Evolutionary conservation across 2,797 vertebrate genomes (phyloP).

Genomic region (Micropoecilia bifurca): DNA sequence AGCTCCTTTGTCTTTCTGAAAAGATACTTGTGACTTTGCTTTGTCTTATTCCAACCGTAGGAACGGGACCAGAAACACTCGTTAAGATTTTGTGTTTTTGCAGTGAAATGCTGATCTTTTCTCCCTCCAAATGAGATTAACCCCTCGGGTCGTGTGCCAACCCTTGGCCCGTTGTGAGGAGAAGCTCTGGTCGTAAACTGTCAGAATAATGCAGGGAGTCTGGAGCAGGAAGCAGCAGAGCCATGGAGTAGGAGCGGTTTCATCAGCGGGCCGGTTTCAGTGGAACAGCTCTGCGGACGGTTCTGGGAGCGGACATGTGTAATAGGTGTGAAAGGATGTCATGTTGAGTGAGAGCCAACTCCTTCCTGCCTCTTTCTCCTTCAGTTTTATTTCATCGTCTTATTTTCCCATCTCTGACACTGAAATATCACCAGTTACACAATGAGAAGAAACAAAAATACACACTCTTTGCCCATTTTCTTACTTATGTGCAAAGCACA

Average conservation of each 20-base stretch:
- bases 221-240: slow-evolving; percentile 48
- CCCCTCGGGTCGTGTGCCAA: slow-evolving; percentile 64
- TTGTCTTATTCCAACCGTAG: too few species aligned
- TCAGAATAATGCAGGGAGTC: slow-evolving; percentile 58
- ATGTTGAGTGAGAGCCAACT: slow-evolving; percentile 71
- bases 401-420: slow-evolving; percentile 36
- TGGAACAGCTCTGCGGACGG: slow-evolving; percentile 45
- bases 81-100: too few species aligned
- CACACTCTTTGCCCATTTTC: slow-evolving; percentile 46
- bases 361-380: slow-evolving; percentile 49
- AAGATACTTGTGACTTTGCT: too few species aligned
- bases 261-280: slow-evolving; percentile 47
- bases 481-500: slow-evolving; percentile 63
- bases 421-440: slow-evolving; percentile 25
- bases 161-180: slow-evolving; percentile 70
- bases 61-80: too few species aligned
- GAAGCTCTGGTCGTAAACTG: slow-evolving; percentile 69
- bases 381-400: slow-evolving; percentile 24
- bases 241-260: slow-evolving; percentile 52
- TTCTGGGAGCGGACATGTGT: slow-evolving; percentile 72
- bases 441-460: slow-evolving; percentile 42
- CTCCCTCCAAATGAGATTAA: slow-evolving; percentile 69
- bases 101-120: slow-evolving; percentile 60
- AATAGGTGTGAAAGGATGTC: slow-evolving; percentile 80
- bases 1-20: too few species aligned